A percentile compares a stretch with the other conserved stretches of the same genome.
phyloP scores from a whole-genome alignment of 2,888 invertebrate genomes.

The Aphodius sticticus region DNA sequence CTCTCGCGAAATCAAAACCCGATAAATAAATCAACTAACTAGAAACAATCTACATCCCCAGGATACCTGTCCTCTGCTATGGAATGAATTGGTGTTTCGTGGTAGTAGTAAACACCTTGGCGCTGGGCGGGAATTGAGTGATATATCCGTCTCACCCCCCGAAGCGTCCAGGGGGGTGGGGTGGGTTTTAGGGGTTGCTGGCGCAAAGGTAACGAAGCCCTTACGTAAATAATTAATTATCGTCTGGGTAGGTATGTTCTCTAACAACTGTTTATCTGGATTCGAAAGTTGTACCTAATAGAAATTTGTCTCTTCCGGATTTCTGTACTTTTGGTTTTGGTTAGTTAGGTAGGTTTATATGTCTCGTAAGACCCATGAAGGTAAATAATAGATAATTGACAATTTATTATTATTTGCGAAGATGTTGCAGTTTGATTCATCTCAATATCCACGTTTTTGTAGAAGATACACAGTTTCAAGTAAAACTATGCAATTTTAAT shows the following conservation, averaged over 20 bases:
- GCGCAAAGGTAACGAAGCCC: not conserved
- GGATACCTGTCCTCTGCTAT: slow-evolving; percentile 8
- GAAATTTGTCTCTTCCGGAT: not conserved
- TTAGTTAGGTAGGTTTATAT: too few relatives aligned
- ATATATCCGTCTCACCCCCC: slow-evolving; percentile 4
- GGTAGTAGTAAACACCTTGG: slow-evolving; percentile 17
- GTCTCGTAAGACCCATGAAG: too few relatives aligned
- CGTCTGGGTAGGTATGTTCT: not conserved
- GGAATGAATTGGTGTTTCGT: slow-evolving; percentile 17
- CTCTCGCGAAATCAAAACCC: not conserved
- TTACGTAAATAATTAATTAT: not conserved
- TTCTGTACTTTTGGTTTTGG: too few relatives aligned
- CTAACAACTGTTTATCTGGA: not conserved
- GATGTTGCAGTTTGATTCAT: too few relatives aligned
- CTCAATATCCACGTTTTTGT: too few relatives aligned
- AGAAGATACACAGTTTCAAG: too few relatives aligned
- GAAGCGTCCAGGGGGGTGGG: not conserved
- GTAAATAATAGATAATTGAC: too few relatives aligned
- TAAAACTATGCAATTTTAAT: too few relatives aligned
- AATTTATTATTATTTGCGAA: too few relatives aligned
- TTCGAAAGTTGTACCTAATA: not conserved
- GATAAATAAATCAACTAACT: slow-evolving; percentile 26
- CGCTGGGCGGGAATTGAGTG: not conserved
- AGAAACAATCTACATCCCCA: slow-evolving; percentile 21
- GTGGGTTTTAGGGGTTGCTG: too few relatives aligned